Percentiles rank a stretch among this genome's conserved stretches.
Conservation (phyloP, 1,140 invertebrate species). For the Zophobas atratus region DNA sequence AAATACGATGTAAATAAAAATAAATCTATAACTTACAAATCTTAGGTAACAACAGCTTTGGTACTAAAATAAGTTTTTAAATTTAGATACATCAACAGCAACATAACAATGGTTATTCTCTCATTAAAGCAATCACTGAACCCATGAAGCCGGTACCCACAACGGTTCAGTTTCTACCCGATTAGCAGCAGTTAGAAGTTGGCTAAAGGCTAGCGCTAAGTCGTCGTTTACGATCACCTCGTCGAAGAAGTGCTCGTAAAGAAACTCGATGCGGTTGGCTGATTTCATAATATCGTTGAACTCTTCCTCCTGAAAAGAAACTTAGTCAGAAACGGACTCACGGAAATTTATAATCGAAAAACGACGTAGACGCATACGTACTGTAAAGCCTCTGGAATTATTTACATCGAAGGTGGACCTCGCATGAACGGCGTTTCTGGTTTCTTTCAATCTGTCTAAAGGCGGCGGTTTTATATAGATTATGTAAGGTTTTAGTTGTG, state of each 20-base stretch:
- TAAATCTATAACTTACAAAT: slow-evolving; percentile 39
- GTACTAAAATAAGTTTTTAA: slow-evolving; percentile 42
- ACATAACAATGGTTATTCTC: slow-evolving; percentile 30
- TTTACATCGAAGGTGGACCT: slow-evolving; percentile 92
- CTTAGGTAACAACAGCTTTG: slow-evolving; percentile 41
- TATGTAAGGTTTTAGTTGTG: slow-evolving; percentile 95
- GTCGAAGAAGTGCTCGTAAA: slow-evolving; percentile 97
- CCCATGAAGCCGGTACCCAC: slow-evolving; percentile 97
- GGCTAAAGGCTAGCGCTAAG: slow-evolving; percentile 88
- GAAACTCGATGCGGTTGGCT: slow-evolving; percentile 91
- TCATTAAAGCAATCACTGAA: slow-evolving; percentile 75
- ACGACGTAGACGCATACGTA: slow-evolving; percentile 68
- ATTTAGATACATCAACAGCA: slow-evolving; percentile 45
- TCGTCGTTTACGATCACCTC: slow-evolving; percentile 94
- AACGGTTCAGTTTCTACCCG: slow-evolving; percentile 93
- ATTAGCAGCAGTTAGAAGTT: slow-evolving; percentile 86
- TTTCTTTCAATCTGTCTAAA: slow-evolving; percentile 87
- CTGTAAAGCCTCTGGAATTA: slow-evolving; percentile 91
- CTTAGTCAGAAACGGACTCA: slow-evolving; percentile 20
- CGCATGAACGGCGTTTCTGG: slow-evolving; percentile 84
- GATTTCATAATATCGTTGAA: slow-evolving; percentile 91
- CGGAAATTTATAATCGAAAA: slow-evolving; percentile 17
- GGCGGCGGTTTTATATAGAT: slow-evolving; percentile 95
- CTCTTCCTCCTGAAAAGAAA: slow-evolving; percentile 87
- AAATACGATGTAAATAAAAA: slow-evolving; percentile 13